phyloP scores from a whole-genome alignment of 2,888 invertebrate species.

The Aleiodes alternator region DNA sequence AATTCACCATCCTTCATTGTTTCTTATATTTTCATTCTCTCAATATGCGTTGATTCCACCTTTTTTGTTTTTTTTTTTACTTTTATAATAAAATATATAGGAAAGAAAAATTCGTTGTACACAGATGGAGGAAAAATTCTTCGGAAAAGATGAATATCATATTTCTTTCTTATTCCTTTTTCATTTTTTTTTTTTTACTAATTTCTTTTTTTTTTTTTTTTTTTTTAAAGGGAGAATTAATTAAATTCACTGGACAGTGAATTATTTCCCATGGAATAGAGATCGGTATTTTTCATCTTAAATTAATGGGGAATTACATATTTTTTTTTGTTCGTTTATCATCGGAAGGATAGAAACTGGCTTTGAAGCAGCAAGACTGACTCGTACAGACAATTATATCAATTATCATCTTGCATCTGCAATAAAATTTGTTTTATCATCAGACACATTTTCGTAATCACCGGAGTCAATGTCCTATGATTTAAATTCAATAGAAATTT shows the following conservation, averaged over 20 bases:
- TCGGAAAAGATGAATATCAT: slow-evolving; percentile 45
- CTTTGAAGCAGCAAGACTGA: slow-evolving; percentile 17
- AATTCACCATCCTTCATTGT: slow-evolving; percentile 47
- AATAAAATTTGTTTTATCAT: background rate
- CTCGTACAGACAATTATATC: background rate
- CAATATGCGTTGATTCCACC: background rate
- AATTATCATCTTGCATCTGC: background rate
- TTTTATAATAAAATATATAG: slow-evolving; percentile 14
- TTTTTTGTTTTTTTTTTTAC: slow-evolving; percentile 1
- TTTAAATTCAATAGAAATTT: background rate
- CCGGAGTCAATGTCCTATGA: background rate
- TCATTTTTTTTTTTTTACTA: background rate
- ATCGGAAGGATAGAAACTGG: slow-evolving; percentile 42
- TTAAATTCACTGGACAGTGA: slow-evolving; percentile 8
- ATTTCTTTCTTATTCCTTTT: background rate
- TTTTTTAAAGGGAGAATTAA: too few species aligned
- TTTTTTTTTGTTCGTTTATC: slow-evolving; percentile 14
- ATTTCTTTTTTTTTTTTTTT: too few species aligned
- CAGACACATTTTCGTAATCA: background rate
- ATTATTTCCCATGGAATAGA: background rate
- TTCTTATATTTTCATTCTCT: background rate
- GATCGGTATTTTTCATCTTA: background rate
- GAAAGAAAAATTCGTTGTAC: slow-evolving; percentile 57
- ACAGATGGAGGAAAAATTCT: slow-evolving; percentile 50
- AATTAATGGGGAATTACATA: slow-evolving; percentile 23